Evolutionary conservation across 2,797 vertebrate species (phyloP), one percentile per base, ranked within the genome.

Genomic region (Halcyon chelicuti): DNA sequence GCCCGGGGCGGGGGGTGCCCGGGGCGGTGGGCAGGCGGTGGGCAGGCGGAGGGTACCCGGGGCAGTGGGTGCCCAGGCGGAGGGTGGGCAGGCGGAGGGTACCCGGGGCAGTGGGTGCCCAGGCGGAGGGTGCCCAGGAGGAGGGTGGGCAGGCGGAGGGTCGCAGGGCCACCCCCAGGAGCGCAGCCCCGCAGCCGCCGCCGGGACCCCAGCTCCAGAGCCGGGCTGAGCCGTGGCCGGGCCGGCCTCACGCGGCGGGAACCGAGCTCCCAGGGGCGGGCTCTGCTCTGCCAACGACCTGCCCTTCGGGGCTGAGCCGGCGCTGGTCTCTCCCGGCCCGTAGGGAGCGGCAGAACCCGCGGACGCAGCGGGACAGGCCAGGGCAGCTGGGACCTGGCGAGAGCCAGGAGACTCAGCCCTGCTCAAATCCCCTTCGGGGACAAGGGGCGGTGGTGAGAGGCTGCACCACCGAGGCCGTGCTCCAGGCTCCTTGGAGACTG

Each of bases 311-410:
- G 5, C 25, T 51, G 23, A 51, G 49, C 51, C 26, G 28, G 29
- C 28, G 62, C 21, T 23, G 61, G 28, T 23, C 21, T 7, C 37
- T 20, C 15, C n/a, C 2, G 7, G 31, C 6, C 28, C 2, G 3
- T 17, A 9, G 31, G 0, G 20, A 12, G 52, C 28, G 40, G 54
- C 11, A 14, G 10, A 47, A 4, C 63, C 17, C 3, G 61, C 1
- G 1, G 31, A 3, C 4, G 54, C 16, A 1, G 6, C 1, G 12
- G 51, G 2, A 1, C 44, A 4, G 55, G 22, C 20, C 23, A 20
- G 35, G 35, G 42, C 47, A 9, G 66, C 15, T 2, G 13, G 58
- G 19, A 37, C 52, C 39, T 6, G 39, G 35, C 31, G n/a, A 28
- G 5, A 35, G 4, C 63, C 33, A 2, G 14, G 55, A 44, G 55